Conservation (phyloP, 2,888 invertebrate genomes). For the Neria commutata region DNA sequence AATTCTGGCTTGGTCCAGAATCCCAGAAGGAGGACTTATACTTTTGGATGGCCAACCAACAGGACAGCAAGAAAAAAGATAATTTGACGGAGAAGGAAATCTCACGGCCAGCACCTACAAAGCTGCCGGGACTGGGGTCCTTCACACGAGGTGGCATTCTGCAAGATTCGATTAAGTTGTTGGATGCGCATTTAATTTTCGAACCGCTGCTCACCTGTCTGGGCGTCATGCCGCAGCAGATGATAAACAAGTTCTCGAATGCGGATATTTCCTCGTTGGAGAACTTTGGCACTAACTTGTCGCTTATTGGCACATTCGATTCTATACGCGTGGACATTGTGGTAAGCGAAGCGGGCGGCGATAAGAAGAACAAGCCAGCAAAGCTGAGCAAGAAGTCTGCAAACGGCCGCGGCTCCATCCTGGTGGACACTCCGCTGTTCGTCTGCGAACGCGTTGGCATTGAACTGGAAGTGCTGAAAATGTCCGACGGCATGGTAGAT, state of each 20-base stretch:
- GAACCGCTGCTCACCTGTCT: slow-evolving; percentile 88
- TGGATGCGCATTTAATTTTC: slow-evolving; percentile 93
- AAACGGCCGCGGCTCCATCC: slow-evolving; percentile 48
- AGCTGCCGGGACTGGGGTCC: slow-evolving; percentile 62
- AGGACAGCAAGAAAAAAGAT: slow-evolving; percentile 62
- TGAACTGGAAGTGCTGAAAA: slow-evolving; percentile 86
- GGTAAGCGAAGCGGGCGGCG: slow-evolving; percentile 80
- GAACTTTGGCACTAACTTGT: slow-evolving; percentile 86
- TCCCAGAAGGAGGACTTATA: slow-evolving; percentile 86
- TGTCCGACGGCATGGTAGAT: slow-evolving; percentile 87
- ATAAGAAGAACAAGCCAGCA: slow-evolving; percentile 64
- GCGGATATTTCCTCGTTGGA: slow-evolving; percentile 76
- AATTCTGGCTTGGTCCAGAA: slow-evolving; percentile 58
- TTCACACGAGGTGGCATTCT: slow-evolving; percentile 73
- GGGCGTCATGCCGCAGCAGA: slow-evolving; percentile 89
- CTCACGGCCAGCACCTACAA: slow-evolving; percentile 63
- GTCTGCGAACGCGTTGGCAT: slow-evolving; percentile 89
- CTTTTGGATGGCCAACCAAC: slow-evolving; percentile 96
- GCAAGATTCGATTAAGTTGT: slow-evolving; percentile 81
- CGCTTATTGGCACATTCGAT: slow-evolving; percentile 83
- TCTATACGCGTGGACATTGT: slow-evolving; percentile 92
- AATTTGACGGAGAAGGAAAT: slow-evolving; percentile 63
- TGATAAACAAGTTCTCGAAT: slow-evolving; percentile 64
- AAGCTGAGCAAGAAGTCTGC: slow-evolving; percentile 53
- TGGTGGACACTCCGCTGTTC: slow-evolving; percentile 75